Evolutionary conservation across 1,140 invertebrate genomes (phyloP).

Genomic region (Prorops nasuta): DNA sequence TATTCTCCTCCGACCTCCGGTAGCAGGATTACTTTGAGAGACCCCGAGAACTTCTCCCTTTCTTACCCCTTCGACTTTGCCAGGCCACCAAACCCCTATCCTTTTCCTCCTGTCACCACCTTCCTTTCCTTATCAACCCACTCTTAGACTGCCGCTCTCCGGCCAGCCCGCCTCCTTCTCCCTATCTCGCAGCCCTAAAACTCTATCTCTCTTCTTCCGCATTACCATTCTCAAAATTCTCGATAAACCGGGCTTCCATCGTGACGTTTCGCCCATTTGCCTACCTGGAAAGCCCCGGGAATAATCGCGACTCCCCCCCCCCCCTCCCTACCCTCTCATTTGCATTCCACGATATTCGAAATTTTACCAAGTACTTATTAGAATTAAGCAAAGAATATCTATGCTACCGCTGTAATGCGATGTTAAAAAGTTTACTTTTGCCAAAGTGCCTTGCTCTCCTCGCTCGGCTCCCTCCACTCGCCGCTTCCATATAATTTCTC

Average conservation of each 20-base stretch:
- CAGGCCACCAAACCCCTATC: conserved; percentile 12
- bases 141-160: conserved; percentile 1
- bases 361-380: conserved; percentile 21
- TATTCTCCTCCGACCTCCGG: conserved; percentile 46
- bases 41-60: conserved; percentile 48
- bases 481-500: too few relatives aligned
- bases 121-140: not conserved
- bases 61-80: conserved; percentile 25
- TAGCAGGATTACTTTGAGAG: conserved; percentile 51
- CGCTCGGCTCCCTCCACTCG: too few relatives aligned
- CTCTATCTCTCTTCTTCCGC: conserved; percentile 5
- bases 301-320: conserved; percentile 16
- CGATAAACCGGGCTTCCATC: conserved; percentile 31
- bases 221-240: conserved; percentile 39
- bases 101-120: not conserved
- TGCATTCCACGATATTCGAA: conserved; percentile 11
- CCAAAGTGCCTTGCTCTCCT: too few relatives aligned
- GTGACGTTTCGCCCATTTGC: conserved; percentile 16
- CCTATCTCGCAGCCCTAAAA: conserved; percentile 4
- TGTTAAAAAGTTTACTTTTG: too few relatives aligned
- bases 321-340: conserved; percentile 26
- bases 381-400: too few relatives aligned
- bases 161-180: conserved; percentile 7
- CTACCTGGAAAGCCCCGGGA: conserved; percentile 3
- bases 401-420: too few relatives aligned